phyloP scores from a whole-genome alignment of 1,140 invertebrate species.

The Asobara japonica region DNA sequence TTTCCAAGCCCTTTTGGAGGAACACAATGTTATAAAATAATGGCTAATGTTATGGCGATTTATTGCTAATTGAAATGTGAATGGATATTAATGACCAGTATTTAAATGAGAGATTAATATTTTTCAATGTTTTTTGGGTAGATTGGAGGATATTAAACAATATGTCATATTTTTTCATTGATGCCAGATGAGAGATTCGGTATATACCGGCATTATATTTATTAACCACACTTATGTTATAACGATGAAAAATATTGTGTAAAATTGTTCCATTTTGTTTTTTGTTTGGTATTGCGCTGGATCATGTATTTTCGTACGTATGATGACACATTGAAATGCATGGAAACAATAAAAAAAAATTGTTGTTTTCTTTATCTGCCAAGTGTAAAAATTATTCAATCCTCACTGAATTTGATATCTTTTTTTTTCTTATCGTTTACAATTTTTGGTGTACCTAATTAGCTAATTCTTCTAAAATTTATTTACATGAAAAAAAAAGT shows the following conservation, averaged over 20 bases:
- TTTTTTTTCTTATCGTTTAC: too few species aligned
- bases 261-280: slow-evolving; percentile 7
- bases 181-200: neutral
- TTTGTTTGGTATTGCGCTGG: neutral
- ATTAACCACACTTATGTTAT: neutral
- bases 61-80: neutral
- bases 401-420: too few species aligned
- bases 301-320: slow-evolving; percentile 6
- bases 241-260: neutral
- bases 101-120: slow-evolving; percentile 2
- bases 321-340: neutral
- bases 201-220: neutral
- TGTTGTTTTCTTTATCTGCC: neutral
- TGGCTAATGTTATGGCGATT: neutral
- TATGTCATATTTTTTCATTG: slow-evolving; percentile 4
- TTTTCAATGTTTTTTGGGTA: neutral
- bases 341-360: slow-evolving; percentile 4
- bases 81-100: neutral
- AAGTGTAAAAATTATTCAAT: too few species aligned
- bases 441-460: neutral
- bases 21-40: too few species aligned
- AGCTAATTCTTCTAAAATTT: neutral
- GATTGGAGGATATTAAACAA: neutral
- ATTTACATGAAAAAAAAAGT: neutral
- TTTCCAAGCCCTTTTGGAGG: neutral